phyloP scores from a whole-genome alignment of 2,888 invertebrate genomes.

The Kuschelorhynchus macadamiae region DNA sequence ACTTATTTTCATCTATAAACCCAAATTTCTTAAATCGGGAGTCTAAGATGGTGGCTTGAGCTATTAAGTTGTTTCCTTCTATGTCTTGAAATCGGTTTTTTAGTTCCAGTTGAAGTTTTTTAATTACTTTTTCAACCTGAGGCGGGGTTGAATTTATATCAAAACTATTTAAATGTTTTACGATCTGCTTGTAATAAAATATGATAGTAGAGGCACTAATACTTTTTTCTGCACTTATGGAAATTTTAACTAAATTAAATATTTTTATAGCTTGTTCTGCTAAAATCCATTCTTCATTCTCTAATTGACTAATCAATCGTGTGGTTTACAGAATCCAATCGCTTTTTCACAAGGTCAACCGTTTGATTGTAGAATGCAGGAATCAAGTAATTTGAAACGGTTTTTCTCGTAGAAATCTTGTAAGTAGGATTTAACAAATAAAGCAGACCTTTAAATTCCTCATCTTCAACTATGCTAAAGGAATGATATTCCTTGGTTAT shows the following conservation, averaged over 20 bases:
- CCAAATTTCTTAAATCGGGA: conserved; percentile 46
- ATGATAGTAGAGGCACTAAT: conserved; percentile 42
- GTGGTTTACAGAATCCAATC: no score
- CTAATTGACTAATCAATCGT: conserved; percentile 15
- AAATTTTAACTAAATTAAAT: conserved; percentile 29
- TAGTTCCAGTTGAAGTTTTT: conserved; percentile 33
- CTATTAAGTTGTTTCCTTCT: conserved; percentile 36
- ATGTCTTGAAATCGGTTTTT: conserved; percentile 29
- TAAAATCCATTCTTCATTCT: conserved; percentile 39
- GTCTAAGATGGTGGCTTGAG: conserved; percentile 46
- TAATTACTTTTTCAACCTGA: conserved; percentile 39
- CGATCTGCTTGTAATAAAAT: conserved; percentile 40
- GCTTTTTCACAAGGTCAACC: no score
- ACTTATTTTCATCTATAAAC: conserved; percentile 27
- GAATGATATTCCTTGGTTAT: conserved; percentile 60
- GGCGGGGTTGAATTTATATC: conserved; percentile 31
- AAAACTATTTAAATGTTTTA: conserved; percentile 39
- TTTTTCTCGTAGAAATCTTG: conserved; percentile 43
- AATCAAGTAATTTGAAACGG: conserved; percentile 23
- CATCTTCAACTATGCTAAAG: conserved; percentile 59
- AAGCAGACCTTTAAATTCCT: conserved; percentile 57
- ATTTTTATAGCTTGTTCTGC: conserved; percentile 44
- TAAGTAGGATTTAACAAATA: conserved; percentile 46
- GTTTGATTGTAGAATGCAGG: conserved; percentile 31
- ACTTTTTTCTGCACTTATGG: conserved; percentile 41